Evolutionary conservation across 2,797 vertebrate species (phyloP).

Genomic region (Sciurus carolinensis): DNA sequence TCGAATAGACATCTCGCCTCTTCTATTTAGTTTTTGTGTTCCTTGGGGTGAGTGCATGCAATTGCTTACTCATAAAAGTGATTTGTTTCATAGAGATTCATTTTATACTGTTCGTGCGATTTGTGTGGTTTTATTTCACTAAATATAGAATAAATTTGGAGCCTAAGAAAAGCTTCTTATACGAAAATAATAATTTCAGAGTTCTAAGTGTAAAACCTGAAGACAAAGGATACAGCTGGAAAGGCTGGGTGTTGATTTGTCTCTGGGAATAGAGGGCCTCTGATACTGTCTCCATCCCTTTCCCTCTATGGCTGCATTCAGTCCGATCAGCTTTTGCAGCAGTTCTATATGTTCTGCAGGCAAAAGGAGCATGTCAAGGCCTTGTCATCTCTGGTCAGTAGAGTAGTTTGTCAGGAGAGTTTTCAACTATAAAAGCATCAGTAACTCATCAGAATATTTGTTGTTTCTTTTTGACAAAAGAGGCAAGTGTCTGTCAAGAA

Average conservation of each 20-base stretch:
- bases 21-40: conserved; percentile 73
- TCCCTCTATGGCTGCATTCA: background rate
- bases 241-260: conserved; percentile 67
- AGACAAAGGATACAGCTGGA: conserved; percentile 61
- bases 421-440: conserved; percentile 86
- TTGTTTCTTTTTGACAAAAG: conserved; percentile 84
- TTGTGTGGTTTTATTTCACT: conserved; percentile 67
- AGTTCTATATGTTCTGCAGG: conserved; percentile 80
- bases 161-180: conserved; percentile 65
- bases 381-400: conserved; percentile 87
- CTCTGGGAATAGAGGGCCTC: conserved; percentile 12
- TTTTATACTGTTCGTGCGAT: conserved; percentile 68
- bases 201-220: conserved; percentile 69
- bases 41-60: conserved; percentile 24
- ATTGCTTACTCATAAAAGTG: conserved; percentile 77
- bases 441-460: conserved; percentile 87
- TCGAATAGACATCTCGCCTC: conserved; percentile 44
- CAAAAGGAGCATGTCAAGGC: conserved; percentile 78
- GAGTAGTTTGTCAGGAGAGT: conserved; percentile 87
- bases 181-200: conserved; percentile 80
- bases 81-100: conserved; percentile 78
- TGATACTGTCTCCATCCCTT: background rate
- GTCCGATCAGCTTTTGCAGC: conserved; percentile 72
- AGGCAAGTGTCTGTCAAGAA: conserved; percentile 83
- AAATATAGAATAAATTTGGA: conserved; percentile 77